These are phyloP conservation scores for Rissa tridactyla DNA, from an alignment of 2,113 vertebrate genomes.

Conservation along the genomic window DNA sequence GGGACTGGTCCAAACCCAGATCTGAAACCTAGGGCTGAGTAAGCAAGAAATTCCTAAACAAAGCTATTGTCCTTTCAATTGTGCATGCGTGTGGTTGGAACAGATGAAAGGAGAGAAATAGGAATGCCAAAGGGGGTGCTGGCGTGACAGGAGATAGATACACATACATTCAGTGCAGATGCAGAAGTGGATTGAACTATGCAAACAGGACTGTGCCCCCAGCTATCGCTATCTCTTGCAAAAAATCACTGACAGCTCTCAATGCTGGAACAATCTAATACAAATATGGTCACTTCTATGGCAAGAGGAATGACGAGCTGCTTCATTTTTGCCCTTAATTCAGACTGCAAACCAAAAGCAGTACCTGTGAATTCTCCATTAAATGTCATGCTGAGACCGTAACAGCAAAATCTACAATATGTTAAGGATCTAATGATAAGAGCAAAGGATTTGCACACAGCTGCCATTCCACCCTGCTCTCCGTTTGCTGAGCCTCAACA, in stretches of 20 bases:
- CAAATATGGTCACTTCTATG: not conserved
- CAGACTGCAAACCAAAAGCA: not conserved
- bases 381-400: not conserved
- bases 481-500: not conserved
- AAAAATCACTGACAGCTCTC: not conserved
- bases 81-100: not conserved
- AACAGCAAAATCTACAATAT: conserved; percentile 4
- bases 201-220: not conserved
- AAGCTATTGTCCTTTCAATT: not conserved
- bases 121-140: not conserved
- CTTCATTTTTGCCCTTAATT: not conserved
- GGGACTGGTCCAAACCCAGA: not conserved
- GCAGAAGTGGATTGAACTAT: not conserved
- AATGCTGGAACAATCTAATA: not conserved
- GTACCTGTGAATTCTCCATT: not conserved
- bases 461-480: conserved; percentile 12
- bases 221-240: not conserved
- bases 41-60: not conserved
- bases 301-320: not conserved
- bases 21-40: not conserved
- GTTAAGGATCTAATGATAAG: conserved; percentile 32
- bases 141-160: not conserved
- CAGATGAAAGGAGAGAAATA: not conserved
- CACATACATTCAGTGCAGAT: not conserved
- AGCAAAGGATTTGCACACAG: not conserved